phyloP scores from a whole-genome alignment of 2,888 invertebrate species.

The Epiblema foenella region DNA sequence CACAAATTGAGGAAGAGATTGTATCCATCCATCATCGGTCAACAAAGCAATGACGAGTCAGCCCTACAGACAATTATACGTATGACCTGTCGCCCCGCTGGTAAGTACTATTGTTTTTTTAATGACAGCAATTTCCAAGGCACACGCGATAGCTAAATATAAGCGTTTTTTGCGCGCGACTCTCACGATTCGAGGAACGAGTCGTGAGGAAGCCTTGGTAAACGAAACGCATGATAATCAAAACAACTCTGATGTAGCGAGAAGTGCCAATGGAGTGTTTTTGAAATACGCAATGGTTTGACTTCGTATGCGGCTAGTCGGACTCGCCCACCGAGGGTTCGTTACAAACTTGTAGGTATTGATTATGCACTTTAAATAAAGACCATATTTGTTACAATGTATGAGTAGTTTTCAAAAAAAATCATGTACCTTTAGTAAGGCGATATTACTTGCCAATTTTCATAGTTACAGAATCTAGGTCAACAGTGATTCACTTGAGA shows the following conservation, averaged over 20 bases:
- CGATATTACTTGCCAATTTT: too few species aligned
- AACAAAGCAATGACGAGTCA: constrained; percentile 35
- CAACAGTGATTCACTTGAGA: too few species aligned
- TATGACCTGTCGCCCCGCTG: constrained; percentile 46
- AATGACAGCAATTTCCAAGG: constrained; percentile 62
- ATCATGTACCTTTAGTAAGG: too few species aligned
- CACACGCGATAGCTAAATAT: constrained; percentile 58
- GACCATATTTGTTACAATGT: too few species aligned
- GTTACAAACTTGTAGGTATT: too few species aligned
- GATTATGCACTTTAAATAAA: too few species aligned
- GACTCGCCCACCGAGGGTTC: too few species aligned
- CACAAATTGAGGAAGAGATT: constrained; percentile 5
- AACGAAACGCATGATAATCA: constrained; percentile 3
- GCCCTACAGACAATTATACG: constrained; percentile 44
- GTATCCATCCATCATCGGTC: constrained; percentile 21
- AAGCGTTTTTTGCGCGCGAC: constrained; percentile 48
- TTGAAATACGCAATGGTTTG: neutral
- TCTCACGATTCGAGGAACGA: constrained; percentile 47
- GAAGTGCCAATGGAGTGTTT: neutral
- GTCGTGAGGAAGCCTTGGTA: neutral
- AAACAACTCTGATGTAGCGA: neutral
- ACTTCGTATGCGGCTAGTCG: neutral
- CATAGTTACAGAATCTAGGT: too few species aligned
- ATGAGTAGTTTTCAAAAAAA: too few species aligned
- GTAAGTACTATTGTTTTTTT: constrained; percentile 56